These are phyloP conservation scores for Epistrophella euchroma DNA, from an alignment of 2,888 invertebrate species.

Conservation along the genomic window DNA sequence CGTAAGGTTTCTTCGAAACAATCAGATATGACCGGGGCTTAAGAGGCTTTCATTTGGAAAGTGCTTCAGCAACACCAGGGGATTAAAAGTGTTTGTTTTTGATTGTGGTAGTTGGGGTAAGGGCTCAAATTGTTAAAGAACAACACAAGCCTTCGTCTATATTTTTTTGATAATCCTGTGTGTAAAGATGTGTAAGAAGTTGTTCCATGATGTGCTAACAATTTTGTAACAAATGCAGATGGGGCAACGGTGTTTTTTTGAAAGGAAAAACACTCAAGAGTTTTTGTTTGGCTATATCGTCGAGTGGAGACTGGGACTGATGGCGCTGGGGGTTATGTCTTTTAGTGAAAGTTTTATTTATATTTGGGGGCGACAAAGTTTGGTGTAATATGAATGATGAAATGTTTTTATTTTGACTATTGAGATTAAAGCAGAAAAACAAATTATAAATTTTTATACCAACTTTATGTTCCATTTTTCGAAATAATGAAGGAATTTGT, in stretches of 20 bases:
- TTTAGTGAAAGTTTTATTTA: neutral
- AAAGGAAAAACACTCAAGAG: conserved; percentile 25
- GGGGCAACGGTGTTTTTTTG: neutral
- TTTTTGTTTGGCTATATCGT: conserved; percentile 3
- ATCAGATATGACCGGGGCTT: conserved; percentile 42
- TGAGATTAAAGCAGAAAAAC: neutral
- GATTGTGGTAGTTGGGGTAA: conserved; percentile 13
- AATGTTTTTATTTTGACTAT: neutral
- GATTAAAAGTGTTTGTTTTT: conserved; percentile 45
- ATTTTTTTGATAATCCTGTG: conserved; percentile 18
- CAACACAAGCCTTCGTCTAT: conserved; percentile 17
- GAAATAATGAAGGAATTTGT: no score
- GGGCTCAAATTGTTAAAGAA: neutral
- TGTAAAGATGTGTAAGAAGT: conserved; percentile 34
- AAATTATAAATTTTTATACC: no score
- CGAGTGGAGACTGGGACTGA: neutral
- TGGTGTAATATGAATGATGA: neutral
- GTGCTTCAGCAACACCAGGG: conserved; percentile 31
- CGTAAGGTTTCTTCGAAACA: conserved; percentile 37
- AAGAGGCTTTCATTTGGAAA: conserved; percentile 32
- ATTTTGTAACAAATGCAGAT: conserved; percentile 4
- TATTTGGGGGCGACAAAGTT: neutral
- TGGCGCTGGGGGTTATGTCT: neutral
- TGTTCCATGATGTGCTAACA: conserved; percentile 13
- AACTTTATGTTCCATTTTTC: no score